Evolutionary conservation across 1,140 invertebrate genomes (phyloP).

Genomic region (Batillaria attramentaria): DNA sequence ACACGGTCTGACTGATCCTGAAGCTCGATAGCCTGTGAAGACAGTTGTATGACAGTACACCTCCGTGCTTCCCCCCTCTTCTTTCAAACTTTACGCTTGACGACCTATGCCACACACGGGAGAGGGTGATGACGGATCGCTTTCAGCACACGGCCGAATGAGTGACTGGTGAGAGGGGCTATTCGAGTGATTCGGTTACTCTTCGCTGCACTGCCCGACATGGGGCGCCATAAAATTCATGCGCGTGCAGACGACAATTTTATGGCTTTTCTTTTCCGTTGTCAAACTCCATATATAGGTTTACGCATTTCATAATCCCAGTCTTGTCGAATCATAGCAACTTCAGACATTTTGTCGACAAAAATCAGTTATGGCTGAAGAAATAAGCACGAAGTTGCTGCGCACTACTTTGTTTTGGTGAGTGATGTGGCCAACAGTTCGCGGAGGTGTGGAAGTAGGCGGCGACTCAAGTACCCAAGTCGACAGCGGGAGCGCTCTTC

Average conservation of each 20-base stretch:
- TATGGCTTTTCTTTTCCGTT: neutral
- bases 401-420: conserved; percentile 20
- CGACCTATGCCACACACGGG: neutral
- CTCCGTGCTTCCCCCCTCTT: no score
- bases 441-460: conserved; percentile 9
- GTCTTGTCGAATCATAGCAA: neutral
- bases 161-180: neutral
- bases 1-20: neutral
- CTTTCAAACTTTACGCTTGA: no score
- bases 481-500: conserved; percentile 25
- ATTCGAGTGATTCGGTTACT: conserved; percentile 10
- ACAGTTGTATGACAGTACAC: no score
- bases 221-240: conserved; percentile 15
- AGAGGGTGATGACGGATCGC: neutral
- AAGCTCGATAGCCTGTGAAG: no score
- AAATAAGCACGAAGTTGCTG: neutral
- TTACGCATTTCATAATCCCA: neutral
- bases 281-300: neutral
- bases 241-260: conserved; percentile 29
- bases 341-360: no score
- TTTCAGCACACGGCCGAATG: neutral
- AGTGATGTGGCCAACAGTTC: neutral
- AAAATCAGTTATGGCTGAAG: no score
- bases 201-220: neutral
- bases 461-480: conserved; percentile 17